Percentiles rank a stretch among this genome's conserved stretches.
Evolutionary conservation across 2,113 vertebrate species (phyloP).

Genomic region (Helogale parvula): DNA sequence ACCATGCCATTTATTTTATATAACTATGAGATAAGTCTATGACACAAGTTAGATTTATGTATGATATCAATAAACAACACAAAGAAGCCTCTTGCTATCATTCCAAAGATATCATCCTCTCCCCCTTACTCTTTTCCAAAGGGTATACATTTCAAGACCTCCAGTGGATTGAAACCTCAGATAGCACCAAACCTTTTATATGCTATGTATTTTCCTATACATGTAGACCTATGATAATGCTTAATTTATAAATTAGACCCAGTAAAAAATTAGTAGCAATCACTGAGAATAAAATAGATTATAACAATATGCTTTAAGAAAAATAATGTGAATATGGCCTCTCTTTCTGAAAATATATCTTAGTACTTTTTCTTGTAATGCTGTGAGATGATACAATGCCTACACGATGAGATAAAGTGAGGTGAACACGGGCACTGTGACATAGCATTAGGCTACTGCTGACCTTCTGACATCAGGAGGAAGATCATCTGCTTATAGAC

Average conservation of each 20-base stretch:
- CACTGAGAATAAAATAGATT: not conserved
- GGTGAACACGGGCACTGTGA: not conserved
- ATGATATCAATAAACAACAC: conserved; percentile 1
- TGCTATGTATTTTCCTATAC: not conserved
- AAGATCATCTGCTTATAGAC: not conserved
- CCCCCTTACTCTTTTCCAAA: not conserved
- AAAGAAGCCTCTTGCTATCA: not conserved
- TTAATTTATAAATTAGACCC: not conserved
- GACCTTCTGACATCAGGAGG: not conserved
- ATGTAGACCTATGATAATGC: not conserved
- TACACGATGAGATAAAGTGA: not conserved
- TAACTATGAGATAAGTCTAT: conserved; percentile 27
- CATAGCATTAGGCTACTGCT: not conserved
- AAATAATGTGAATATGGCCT: not conserved
- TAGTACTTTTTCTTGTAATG: not conserved
- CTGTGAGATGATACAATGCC: not conserved
- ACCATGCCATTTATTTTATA: not conserved
- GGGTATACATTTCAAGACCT: not conserved
- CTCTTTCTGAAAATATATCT: not conserved
- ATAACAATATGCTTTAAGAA: not conserved
- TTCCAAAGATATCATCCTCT: not conserved
- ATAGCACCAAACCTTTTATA: not conserved
- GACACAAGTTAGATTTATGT: conserved; percentile 14
- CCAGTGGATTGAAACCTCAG: not conserved
- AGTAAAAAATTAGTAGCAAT: not conserved